phyloP scores from a whole-genome alignment of 2,888 invertebrate species.

The Heliconius ethilla region DNA sequence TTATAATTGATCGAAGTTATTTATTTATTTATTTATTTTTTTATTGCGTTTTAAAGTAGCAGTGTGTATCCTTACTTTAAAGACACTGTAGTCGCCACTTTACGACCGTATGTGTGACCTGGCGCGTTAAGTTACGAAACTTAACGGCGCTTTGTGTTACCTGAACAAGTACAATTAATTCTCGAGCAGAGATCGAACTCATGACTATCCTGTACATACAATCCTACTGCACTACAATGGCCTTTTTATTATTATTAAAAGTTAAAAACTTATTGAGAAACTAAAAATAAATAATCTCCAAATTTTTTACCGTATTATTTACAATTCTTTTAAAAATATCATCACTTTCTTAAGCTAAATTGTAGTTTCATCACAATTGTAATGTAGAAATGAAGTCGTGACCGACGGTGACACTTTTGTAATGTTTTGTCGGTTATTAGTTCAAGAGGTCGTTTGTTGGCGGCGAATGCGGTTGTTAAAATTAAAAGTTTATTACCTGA shows the following conservation, averaged over 20 bases:
- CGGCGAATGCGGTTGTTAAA: slow-evolving; percentile 28
- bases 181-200: not conserved
- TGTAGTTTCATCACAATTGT: slow-evolving; percentile 33
- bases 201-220: not conserved
- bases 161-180: not conserved
- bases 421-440: slow-evolving; percentile 55
- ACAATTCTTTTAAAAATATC: not conserved
- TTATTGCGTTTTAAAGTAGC: not conserved
- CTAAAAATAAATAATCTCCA: not conserved
- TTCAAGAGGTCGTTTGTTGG: slow-evolving; percentile 45
- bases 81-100: not conserved
- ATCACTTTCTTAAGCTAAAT: slow-evolving; percentile 5
- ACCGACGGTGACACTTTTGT: slow-evolving; percentile 61
- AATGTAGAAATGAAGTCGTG: slow-evolving; percentile 61
- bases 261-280: not conserved
- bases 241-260: not conserved
- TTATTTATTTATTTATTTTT: not conserved
- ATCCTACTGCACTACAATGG: not conserved
- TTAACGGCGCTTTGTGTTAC: not conserved
- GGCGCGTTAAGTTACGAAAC: not conserved
- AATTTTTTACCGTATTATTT: not conserved
- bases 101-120: not conserved
- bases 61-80: not conserved
- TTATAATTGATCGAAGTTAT: not conserved
- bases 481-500: slow-evolving; percentile 28